A percentile compares a stretch with the other conserved stretches of the same genome.
Conservation (phyloP, 2,113 vertebrate species). For the Gadus chalcogrammus region DNA sequence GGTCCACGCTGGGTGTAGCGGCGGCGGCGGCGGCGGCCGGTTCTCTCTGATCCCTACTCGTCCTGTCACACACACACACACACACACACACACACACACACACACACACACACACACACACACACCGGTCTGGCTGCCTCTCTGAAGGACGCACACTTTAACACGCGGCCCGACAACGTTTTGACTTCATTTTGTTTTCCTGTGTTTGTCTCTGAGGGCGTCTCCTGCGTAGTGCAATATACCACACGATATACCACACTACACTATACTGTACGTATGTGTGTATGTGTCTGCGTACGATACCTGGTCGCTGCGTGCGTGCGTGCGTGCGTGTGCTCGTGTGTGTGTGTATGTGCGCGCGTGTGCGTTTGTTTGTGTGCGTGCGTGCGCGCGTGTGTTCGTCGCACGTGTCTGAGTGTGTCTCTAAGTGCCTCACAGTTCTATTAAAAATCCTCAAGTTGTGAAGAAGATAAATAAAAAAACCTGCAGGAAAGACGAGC, state of each 20-base stretch:
- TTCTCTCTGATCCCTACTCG: constrained; percentile 54
- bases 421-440: constrained; percentile 99
- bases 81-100: constrained; percentile 28
- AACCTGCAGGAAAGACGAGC: constrained; percentile 69
- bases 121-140: constrained; percentile 50
- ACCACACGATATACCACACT: constrained; percentile 55
- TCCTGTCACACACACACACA: constrained; percentile 24
- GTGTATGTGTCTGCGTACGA: constrained; percentile 6
- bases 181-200: constrained; percentile 46
- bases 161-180: constrained; percentile 50
- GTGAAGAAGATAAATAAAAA: constrained; percentile 62
- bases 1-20: constrained; percentile 47
- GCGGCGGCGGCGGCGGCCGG: constrained; percentile 37
- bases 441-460: constrained; percentile 93
- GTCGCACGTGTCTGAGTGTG: constrained; percentile 77
- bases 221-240: constrained; percentile 67
- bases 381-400: constrained; percentile 44
- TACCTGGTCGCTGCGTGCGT: constrained; percentile 18
- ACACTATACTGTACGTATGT: constrained; percentile 55
- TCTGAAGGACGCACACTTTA: constrained; percentile 65
- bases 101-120: constrained; percentile 15
- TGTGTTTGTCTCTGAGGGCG: constrained; percentile 71
- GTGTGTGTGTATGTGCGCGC: constrained; percentile 56
- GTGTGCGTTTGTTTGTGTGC: constrained; percentile 42
- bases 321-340: constrained; percentile 72